Evolutionary conservation across 2,113 vertebrate genomes (phyloP).

Genomic region (Mionectes macconnelli): DNA sequence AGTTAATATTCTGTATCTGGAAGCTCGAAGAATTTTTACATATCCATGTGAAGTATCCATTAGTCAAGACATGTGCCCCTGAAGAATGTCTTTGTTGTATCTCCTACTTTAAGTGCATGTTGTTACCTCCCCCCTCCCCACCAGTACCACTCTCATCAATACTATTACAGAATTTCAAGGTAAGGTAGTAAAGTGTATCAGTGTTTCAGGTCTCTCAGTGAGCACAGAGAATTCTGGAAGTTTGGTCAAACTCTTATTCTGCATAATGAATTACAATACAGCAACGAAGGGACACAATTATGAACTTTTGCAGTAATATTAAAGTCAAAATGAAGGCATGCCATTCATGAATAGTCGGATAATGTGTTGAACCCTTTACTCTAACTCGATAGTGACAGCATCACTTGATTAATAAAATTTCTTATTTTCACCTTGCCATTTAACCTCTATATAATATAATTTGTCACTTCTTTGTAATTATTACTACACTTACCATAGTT

Average conservation of each 20-base stretch:
- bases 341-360: neutral
- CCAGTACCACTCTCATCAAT: neutral
- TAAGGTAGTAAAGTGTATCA: neutral
- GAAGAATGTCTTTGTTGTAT: neutral
- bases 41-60: neutral
- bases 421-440: neutral
- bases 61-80: neutral
- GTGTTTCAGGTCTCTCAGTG: neutral
- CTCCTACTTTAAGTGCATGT: neutral
- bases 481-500: constrained; percentile 83
- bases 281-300: neutral
- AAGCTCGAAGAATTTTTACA: neutral
- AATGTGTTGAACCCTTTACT: neutral
- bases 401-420: neutral
- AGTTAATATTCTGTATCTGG: neutral
- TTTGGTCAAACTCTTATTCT: neutral
- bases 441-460: neutral
- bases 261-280: neutral
- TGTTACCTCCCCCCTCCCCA: fast-evolving
- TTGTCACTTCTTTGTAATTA: neutral
- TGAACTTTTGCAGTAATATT: neutral
- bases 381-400: neutral
- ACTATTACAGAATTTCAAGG: neutral
- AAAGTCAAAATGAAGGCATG: neutral
- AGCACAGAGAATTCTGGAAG: neutral